Base-by-base conservation (phyloP, 2,888 invertebrate species). In the Schrankia costaestrigalis region DNA sequence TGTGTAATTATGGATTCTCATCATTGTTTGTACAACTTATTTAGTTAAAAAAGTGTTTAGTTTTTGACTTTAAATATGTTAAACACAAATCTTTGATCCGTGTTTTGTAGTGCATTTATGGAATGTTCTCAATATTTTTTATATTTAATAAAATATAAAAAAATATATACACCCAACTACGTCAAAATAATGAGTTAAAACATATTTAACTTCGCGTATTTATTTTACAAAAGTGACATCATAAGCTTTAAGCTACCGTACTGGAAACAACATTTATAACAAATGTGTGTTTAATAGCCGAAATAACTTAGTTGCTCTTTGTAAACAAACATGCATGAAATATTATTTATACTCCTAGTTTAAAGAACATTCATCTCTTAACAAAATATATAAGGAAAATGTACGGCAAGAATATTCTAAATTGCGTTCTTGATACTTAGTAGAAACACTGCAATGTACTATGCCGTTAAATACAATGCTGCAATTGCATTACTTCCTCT, bases 381-480 rank as follows among this genome's bases (percentile, higher is more conserved):
- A 58, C 56, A 62, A 57, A 62, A 54, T 65, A 49, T 57, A 52
- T 63, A 62, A 49, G 45, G 54, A 49, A 46, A 60, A 46, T 40
- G n/a, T n/a, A 56, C 58, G 53, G 52, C 61, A 56, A 61, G 52
- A 64, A 61, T 66, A 65, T 26, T 56, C 72, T 72, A 71, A 70
- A 73, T 69, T 65, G 49, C 50, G 58, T 62, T 62, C 45, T 45
- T 50, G 46, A 58, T 58, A 56, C 61, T 63, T 62, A 66, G 64
- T 70, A 64, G 59, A 59, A 70, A 62, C 59, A 37, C 56, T 64
- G 62, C 63, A 72, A 63, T 62, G 63, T 63, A 56, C 62, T 56
- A 26, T 36, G 60, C 64, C 59, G 66, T 71, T 68, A 71, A 71
- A 70, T 71, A 71, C 68, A 66, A 67, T 67, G 66, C 59, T 63